These are phyloP conservation scores for Scomber scombrus DNA, from an alignment of 2,113 vertebrate genomes.

Conservation along the genomic window DNA sequence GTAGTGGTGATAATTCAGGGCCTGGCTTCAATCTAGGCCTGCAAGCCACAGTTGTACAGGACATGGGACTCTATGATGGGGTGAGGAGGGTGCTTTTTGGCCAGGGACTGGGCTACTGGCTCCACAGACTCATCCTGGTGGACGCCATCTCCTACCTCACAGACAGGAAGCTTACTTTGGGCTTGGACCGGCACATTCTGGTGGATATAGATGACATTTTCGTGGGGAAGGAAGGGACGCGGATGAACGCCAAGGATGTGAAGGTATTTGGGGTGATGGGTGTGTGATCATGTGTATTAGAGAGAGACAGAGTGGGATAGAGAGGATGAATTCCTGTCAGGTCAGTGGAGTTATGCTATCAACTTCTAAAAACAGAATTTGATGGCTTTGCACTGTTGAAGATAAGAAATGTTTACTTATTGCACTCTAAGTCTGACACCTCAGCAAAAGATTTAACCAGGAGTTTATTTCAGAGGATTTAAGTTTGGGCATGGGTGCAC, in stretches of 20 bases:
- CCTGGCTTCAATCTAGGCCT: constrained; percentile 80
- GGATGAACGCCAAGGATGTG: constrained; percentile 95
- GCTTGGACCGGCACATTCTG: constrained; percentile 93
- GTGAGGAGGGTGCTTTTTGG: constrained; percentile 96
- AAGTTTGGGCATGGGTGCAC: background rate
- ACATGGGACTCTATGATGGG: constrained; percentile 94
- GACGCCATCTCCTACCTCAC: constrained; percentile 94
- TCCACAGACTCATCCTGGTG: constrained; percentile 94
- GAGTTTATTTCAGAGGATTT: constrained; percentile 25
- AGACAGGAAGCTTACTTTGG: constrained; percentile 89
- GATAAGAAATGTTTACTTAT: constrained; percentile 36
- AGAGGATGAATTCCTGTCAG: background rate
- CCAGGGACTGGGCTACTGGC: constrained; percentile 95
- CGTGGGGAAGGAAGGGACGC: constrained; percentile 96
- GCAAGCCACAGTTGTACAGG: constrained; percentile 92
- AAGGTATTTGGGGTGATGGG: constrained; percentile 88
- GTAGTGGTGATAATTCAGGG: constrained; percentile 64
- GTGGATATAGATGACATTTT: constrained; percentile 98
- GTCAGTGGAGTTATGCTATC: constrained; percentile 22
- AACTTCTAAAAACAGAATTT: constrained; percentile 38
- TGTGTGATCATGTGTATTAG: constrained; percentile 14
- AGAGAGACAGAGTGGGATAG: constrained; percentile 12
- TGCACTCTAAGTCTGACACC: constrained; percentile 31
- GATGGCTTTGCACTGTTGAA: background rate
- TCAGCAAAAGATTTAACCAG: constrained; percentile 36